A percentile compares a stretch with the other conserved stretches of the same genome.
Evolutionary conservation across 2,888 invertebrate genomes (phyloP).

Genomic region (Sepiola atlantica): DNA sequence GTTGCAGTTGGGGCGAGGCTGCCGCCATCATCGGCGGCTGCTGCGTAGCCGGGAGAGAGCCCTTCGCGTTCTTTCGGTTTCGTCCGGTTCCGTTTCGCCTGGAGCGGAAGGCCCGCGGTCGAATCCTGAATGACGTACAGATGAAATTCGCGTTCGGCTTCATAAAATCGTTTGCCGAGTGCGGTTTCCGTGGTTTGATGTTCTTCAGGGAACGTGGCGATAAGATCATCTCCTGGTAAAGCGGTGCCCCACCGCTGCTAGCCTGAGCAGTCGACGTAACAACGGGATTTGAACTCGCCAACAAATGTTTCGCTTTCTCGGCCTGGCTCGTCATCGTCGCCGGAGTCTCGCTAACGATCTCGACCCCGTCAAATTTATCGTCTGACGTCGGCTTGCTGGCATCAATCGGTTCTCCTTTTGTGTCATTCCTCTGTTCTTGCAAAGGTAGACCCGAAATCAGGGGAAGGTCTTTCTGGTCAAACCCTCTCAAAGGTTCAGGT

Average conservation of each 20-base stretch:
- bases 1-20: not conserved
- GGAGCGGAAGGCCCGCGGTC: constrained; percentile 50
- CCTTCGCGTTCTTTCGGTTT: not conserved
- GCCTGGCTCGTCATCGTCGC: not conserved
- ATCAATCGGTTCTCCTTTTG: not conserved
- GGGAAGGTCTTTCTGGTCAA: not conserved
- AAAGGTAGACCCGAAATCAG: not conserved
- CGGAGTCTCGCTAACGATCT: not conserved
- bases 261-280: not conserved
- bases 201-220: constrained; percentile 64
- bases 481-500: not conserved
- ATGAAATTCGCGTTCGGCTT: constrained; percentile 64
- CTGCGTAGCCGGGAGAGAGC: not conserved
- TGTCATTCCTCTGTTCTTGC: not conserved
- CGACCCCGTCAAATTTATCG: constrained; percentile 6
- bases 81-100: constrained; percentile 35
- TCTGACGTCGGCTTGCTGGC: not conserved
- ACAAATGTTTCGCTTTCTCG: not conserved
- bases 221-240: constrained; percentile 66
- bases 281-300: not conserved
- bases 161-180: constrained; percentile 62
- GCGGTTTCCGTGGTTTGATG: constrained; percentile 61
- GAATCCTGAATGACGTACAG: constrained; percentile 65
- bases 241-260: constrained; percentile 55
- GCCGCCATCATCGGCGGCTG: not conserved